Percentiles rank a stretch among this genome's conserved stretches.
phyloP scores from a whole-genome alignment of 2,888 invertebrate genomes.

The Dynastes tityus region DNA sequence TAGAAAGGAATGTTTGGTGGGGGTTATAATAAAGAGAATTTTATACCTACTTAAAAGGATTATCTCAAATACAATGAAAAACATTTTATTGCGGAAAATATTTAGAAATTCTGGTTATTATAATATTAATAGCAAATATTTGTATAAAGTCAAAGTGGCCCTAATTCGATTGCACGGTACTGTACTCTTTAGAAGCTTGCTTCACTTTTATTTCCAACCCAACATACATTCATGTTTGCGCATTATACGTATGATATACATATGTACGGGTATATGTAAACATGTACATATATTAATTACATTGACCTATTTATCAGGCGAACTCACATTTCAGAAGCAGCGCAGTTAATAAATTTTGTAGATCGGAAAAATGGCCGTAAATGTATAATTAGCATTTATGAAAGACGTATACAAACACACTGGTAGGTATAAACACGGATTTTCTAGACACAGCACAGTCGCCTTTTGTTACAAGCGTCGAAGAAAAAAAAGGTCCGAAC shows the following conservation, averaged over 20 bases:
- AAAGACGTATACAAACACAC: conserved; percentile 28
- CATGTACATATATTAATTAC: conserved; percentile 36
- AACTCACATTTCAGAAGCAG: conserved; percentile 2
- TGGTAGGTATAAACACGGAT: conserved; percentile 14
- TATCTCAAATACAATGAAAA: too few species aligned
- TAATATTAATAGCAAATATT: too few species aligned
- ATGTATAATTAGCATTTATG: conserved; percentile 43
- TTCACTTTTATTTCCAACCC: not conserved
- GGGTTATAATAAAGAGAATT: too few species aligned
- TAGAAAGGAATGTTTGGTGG: too few species aligned
- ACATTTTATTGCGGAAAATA: too few species aligned
- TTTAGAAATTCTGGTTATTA: too few species aligned
- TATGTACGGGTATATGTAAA: not conserved
- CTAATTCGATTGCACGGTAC: too few species aligned
- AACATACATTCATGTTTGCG: not conserved
- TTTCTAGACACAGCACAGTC: conserved; percentile 10
- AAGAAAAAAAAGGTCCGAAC: not conserved
- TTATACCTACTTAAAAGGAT: too few species aligned
- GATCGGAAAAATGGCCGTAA: conserved; percentile 30
- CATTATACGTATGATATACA: not conserved
- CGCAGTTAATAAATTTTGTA: conserved; percentile 24
- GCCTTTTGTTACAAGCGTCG: conserved; percentile 13
- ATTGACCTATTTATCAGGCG: conserved; percentile 31
- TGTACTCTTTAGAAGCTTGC: not conserved
- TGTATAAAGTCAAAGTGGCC: too few species aligned